Evolutionary conservation across 2,797 vertebrate species (phyloP).

Genomic region (Sparidentex hasta): DNA sequence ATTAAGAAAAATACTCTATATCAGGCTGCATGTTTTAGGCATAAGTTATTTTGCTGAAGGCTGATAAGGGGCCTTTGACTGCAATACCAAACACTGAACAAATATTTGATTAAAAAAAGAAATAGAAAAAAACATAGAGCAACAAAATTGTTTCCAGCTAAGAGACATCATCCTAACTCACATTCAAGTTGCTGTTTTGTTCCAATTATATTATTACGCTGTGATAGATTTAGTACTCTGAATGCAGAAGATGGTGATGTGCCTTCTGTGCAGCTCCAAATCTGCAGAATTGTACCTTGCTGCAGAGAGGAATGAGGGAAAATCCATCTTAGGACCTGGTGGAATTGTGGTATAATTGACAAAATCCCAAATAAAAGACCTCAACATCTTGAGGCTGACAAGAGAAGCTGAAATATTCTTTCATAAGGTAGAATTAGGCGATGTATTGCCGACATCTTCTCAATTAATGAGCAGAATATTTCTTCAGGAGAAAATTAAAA

Average conservation of each 20-base stretch:
- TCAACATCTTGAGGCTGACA: slow-evolving; percentile 15
- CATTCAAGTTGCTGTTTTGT: neutral
- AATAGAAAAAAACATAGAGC: neutral
- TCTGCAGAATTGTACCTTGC: slow-evolving; percentile 1
- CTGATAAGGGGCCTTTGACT: neutral
- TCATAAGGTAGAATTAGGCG: slow-evolving; percentile 31
- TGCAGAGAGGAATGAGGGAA: slow-evolving; percentile 15
- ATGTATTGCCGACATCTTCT: slow-evolving; percentile 11
- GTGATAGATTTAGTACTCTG: neutral
- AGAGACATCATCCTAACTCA: neutral
- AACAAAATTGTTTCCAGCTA: neutral
- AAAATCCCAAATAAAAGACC: slow-evolving; percentile 19
- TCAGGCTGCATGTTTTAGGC: neutral
- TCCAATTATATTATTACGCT: slow-evolving; percentile 2
- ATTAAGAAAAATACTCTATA: neutral
- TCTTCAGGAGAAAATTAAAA: slow-evolving; percentile 24
- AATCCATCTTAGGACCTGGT: slow-evolving; percentile 23
- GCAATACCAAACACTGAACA: neutral
- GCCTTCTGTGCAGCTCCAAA: neutral
- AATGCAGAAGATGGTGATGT: neutral
- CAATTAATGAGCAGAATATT: slow-evolving; percentile 24
- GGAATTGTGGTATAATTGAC: slow-evolving; percentile 27
- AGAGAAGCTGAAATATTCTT: slow-evolving; percentile 35
- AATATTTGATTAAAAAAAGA: slow-evolving; percentile 9
- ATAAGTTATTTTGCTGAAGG: neutral